phyloP scores from a whole-genome alignment of 1,140 invertebrate genomes.

The Drosophila malerkotliana region DNA sequence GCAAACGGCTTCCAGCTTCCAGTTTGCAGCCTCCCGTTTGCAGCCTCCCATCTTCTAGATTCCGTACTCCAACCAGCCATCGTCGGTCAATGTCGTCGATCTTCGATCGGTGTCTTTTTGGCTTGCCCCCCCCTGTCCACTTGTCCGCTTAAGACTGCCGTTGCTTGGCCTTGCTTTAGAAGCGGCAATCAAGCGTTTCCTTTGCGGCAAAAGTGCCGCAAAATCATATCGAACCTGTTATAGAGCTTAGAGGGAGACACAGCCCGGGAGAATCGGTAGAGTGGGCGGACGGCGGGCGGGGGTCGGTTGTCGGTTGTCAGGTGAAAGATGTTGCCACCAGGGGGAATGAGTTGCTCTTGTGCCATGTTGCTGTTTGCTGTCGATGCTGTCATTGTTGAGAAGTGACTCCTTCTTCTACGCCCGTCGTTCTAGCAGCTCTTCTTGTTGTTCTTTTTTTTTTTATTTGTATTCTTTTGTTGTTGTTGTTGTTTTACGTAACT shows the following conservation, averaged over 20 bases:
- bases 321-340: slow-evolving; percentile 61
- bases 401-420: slow-evolving; percentile 15
- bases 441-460: slow-evolving; percentile 17
- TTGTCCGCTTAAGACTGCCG: slow-evolving; percentile 47
- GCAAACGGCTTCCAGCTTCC: slow-evolving; percentile 49
- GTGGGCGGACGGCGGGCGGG: neutral
- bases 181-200: slow-evolving; percentile 78
- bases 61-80: neutral
- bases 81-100: slow-evolving; percentile 71
- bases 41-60: slow-evolving; percentile 1
- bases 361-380: slow-evolving; percentile 3
- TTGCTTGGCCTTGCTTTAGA: slow-evolving; percentile 75
- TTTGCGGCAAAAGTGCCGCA: slow-evolving; percentile 76
- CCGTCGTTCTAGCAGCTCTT: neutral
- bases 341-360: slow-evolving; percentile 3
- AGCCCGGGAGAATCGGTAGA: neutral
- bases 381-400: slow-evolving; percentile 39
- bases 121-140: slow-evolving; percentile 12
- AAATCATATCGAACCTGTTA: slow-evolving; percentile 80
- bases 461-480: slow-evolving; percentile 1
- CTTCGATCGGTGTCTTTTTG: slow-evolving; percentile 29
- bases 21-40: neutral
- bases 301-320: slow-evolving; percentile 19
- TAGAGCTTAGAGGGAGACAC: slow-evolving; percentile 32
- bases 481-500: slow-evolving; percentile 73